Base-by-base conservation (phyloP, 1,140 invertebrate species). In the Apis florea region DNA sequence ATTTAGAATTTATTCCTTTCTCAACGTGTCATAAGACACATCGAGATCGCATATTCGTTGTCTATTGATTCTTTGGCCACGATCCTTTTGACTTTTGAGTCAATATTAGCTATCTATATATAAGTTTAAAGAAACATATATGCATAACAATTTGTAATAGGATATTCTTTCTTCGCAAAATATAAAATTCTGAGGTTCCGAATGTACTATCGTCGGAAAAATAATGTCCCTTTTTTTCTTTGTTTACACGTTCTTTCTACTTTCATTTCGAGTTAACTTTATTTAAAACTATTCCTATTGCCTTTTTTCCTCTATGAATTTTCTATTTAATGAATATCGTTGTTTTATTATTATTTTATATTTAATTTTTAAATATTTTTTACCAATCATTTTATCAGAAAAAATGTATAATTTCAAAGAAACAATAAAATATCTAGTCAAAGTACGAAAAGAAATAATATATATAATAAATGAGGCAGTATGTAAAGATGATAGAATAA, bases 41-140 rank as follows among this genome's bases (percentile, higher is more conserved):
- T 77, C 70, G 51, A 54, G 78, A 40, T 80, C 70, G 49, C 61
- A 31, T 19, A 24, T 73, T 66, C 31, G 31, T 66, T 64, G 53
- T 51, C 51, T 49, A 53, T 74, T 77, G 75, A 82, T 82, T 49
- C 66, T 82, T 74, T 40, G 40, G 26, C 47, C 17, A 21, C 47
- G 74, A 77, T 58, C 75, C 75, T 85, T 71, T 49, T 76, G 77
- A 85, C 84, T 80, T 86, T 85, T 49, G n/a, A 64, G n/a, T 12
- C 40, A 59, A 74, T 31, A 53, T 67, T 61, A 69, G 51, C 4
- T 67, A 49, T 67, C 61, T 19, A 9, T 70, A 54, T 24, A 59
- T 53, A 40, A 56, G 67, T 49, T 40, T 54, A 84, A 8, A 61
- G 53, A 51, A n/a, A 63, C 24, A 6, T 51, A 64, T 24, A 40